These are phyloP conservation scores for Pelagia noctiluca DNA, from an alignment of 30 jellyfish, hydroid and myxozoan genomes.

Conservation along the genomic window DNA sequence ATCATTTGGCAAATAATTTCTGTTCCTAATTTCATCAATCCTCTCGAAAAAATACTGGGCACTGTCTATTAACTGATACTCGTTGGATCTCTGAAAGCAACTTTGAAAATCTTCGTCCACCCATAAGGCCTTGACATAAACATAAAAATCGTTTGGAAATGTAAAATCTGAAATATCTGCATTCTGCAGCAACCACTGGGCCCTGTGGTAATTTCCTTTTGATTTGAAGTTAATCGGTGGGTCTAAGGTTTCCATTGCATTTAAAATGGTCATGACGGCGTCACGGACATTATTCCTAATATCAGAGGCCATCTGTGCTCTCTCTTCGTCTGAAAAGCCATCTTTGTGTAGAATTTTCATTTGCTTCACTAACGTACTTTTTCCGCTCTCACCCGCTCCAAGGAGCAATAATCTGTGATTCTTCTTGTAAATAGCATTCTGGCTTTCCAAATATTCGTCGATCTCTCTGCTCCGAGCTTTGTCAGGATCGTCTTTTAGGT, in stretches of 20 bases:
- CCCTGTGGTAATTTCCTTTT: conserved; percentile 37
- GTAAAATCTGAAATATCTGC: conserved; percentile 34
- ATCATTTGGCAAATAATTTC: conserved; percentile 78
- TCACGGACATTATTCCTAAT: conserved; percentile 76
- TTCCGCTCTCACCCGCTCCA: conserved; percentile 99
- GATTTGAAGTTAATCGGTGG: conserved; percentile 58
- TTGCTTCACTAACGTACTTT: conserved; percentile 91
- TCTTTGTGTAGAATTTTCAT: conserved; percentile 88
- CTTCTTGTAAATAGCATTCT: conserved; percentile 52
- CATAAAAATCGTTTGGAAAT: conserved; percentile 73
- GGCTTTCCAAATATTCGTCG: conserved; percentile 64
- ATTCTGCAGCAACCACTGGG: conserved; percentile 68
- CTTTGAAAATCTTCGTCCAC: conserved; percentile 67
- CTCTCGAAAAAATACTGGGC: conserved; percentile 89
- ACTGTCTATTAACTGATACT: conserved; percentile 90
- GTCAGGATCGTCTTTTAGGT: conserved; percentile 54
- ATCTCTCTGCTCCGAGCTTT: conserved; percentile 67
- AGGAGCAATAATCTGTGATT: conserved; percentile 85
- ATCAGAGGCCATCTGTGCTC: conserved; percentile 57
- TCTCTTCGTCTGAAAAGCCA: conserved; percentile 86
- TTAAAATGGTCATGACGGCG: conserved; percentile 77
- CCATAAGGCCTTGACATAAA: conserved; percentile 75
- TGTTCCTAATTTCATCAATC: conserved; percentile 50
- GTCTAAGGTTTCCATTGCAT: conserved; percentile 72
- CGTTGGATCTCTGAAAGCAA: conserved; percentile 83